phyloP scores from a whole-genome alignment of 2,113 vertebrate genomes.

The Reinhardtius hippoglossoides region DNA sequence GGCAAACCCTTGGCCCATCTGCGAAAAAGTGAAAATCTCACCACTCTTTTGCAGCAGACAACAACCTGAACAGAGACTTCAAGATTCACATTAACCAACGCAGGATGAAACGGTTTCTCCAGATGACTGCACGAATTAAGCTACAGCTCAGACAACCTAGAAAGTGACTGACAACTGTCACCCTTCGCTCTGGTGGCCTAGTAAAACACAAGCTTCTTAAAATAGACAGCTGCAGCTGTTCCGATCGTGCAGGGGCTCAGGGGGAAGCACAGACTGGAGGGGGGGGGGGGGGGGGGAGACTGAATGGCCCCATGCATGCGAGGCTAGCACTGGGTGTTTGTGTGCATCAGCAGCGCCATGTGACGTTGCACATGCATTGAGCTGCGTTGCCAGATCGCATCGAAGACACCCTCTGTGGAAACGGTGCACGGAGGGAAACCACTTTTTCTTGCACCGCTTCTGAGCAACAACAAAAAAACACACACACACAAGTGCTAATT shows the following conservation, averaged over 20 bases:
- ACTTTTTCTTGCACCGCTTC: not conserved
- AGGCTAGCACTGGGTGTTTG: slow-evolving; percentile 17
- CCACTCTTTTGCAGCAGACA: slow-evolving; percentile 13
- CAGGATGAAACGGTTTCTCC: not conserved
- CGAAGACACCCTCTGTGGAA: not conserved
- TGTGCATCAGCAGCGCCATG: slow-evolving; percentile 23
- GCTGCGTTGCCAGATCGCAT: slow-evolving; percentile 7
- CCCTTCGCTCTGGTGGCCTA: slow-evolving; percentile 62
- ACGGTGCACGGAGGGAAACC: not conserved
- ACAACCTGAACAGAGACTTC: slow-evolving; percentile 9
- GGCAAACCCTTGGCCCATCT: slow-evolving; percentile 40
- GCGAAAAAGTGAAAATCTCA: slow-evolving; percentile 1
- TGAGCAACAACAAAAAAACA: not conserved
- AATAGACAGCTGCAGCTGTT: slow-evolving; percentile 82
- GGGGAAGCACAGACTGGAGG: slow-evolving; percentile 39
- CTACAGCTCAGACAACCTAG: slow-evolving; percentile 19
- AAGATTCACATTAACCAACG: too few relatives aligned
- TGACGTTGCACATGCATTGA: slow-evolving; percentile 28
- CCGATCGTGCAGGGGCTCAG: slow-evolving; percentile 69
- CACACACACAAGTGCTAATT: not conserved
- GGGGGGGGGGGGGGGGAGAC: slow-evolving; percentile 36
- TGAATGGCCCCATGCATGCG: slow-evolving; percentile 37
- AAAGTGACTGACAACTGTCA: slow-evolving; percentile 62
- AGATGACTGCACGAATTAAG: slow-evolving; percentile 6
- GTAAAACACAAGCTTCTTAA: slow-evolving; percentile 69